phyloP scores from a whole-genome alignment of 2,888 invertebrate genomes.

The Papilio protenor region DNA sequence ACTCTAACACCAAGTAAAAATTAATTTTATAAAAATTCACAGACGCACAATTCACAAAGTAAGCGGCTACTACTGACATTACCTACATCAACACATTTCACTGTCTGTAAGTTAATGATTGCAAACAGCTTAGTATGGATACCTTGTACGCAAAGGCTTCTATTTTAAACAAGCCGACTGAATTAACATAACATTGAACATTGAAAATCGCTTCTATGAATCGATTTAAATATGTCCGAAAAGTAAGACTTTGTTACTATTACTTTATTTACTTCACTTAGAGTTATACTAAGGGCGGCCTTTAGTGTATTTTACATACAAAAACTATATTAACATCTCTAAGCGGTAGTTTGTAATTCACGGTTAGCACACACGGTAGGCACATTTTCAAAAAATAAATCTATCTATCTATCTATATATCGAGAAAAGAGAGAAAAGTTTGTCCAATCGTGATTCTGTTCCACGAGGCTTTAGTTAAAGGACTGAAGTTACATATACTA shows the following conservation, averaged over 20 bases:
- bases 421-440: too few species aligned
- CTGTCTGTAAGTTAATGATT: slow-evolving; percentile 28
- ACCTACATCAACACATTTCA: slow-evolving; percentile 43
- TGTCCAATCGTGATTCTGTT: too few species aligned
- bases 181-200: slow-evolving; percentile 37
- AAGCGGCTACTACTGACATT: slow-evolving; percentile 32
- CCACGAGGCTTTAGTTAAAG: too few species aligned
- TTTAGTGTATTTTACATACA: neutral
- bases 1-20: neutral
- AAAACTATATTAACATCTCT: neutral
- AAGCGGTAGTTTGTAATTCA: neutral
- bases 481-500: too few species aligned
- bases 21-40: slow-evolving; percentile 9
- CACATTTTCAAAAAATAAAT: too few species aligned
- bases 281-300: neutral
- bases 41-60: slow-evolving; percentile 30
- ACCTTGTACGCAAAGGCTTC: slow-evolving; percentile 3
- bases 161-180: slow-evolving; percentile 35
- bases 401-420: too few species aligned
- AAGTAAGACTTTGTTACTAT: neutral
- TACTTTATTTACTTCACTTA: neutral
- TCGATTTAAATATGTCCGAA: slow-evolving; percentile 13
- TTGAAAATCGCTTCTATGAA: slow-evolving; percentile 14
- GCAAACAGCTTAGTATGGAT: slow-evolving; percentile 36
- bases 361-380: too few species aligned